Base-by-base conservation (phyloP, 2,888 invertebrate species). In the Ephialtes manifestator region DNA sequence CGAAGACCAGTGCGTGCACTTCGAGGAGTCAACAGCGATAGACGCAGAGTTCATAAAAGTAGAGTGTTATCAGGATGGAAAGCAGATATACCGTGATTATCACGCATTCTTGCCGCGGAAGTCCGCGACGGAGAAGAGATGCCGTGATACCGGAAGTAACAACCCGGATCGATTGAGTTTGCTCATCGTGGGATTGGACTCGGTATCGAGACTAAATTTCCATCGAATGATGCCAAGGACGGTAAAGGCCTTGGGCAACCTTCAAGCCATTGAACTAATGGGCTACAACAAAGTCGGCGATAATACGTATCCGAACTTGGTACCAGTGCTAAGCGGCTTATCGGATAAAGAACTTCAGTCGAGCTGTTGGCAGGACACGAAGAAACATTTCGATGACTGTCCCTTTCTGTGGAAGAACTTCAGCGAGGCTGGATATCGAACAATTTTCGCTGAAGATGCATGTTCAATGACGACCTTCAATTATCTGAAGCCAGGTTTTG, bases 221-320 rank as follows among this genome's bases (percentile, higher is more conserved):
- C 96, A 97, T 86, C 96, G 98, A 63, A 97, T 97, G 89, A 97
- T 98, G 97, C 97, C 97, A 0, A 95, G 95, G 90, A 97, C 97
- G 0, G 94, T 96, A 20, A 92, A 95, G 2, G 96, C 95, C 88
- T 94, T 98, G 72, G 94, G 95, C 81, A 93, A 95, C 18, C 94
- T 97, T 84, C 95, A 95, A 15, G 96, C 97, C 53, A 95, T 97
- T 72, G 98, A 98, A 92, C 95, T 99, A 92, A 94, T 97, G 87
- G 99, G 99, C 5, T 98, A 98, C 94, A 98, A 97, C 92, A 99
- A 99, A 95, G 97, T 99, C 10, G 99, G 96, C 3, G 99, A 99
- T 93, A 99, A 99, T 93, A 99, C 99, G 0, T 98, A 97, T 92
- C 98, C 98, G 0, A 99, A 99, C 93, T 93, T 99, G 82, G 96